Evolutionary conservation across 2,888 invertebrate genomes (phyloP).

Genomic region (Sesia bembeciformis): DNA sequence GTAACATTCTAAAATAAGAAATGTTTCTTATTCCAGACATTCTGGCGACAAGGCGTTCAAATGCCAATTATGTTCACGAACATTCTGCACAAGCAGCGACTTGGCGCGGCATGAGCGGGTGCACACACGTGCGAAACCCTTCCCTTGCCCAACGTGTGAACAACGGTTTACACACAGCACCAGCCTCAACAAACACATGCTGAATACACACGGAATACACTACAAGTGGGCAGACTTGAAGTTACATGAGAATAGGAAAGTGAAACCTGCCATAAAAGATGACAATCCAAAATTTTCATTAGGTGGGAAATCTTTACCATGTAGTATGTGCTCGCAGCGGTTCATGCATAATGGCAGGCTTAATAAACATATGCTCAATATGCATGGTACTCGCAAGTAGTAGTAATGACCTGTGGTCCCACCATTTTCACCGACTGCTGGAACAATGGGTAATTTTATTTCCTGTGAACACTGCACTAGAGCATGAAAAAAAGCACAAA

Average conservation of each 20-base stretch:
- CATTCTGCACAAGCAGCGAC: constrained; percentile 51
- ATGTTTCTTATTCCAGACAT: constrained; percentile 37
- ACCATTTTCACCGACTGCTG: too few relatives aligned
- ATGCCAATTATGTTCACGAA: constrained; percentile 43
- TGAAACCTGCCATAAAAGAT: constrained; percentile 13
- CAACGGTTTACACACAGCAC: constrained; percentile 57
- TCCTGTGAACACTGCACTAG: too few relatives aligned
- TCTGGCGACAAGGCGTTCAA: constrained; percentile 50
- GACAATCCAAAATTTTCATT: constrained; percentile 1
- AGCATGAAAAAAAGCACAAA: too few relatives aligned
- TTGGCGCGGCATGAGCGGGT: constrained; percentile 48
- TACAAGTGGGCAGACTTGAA: constrained; percentile 53
- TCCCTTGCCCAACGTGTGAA: constrained; percentile 47
- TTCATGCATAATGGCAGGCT: constrained; percentile 59
- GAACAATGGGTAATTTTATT: too few relatives aligned
- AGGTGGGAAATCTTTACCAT: constrained; percentile 51
- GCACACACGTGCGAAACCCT: constrained; percentile 59
- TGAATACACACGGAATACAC: constrained; percentile 45
- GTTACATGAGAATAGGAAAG: constrained; percentile 16
- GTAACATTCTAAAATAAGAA: too few relatives aligned
- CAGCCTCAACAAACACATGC: constrained; percentile 64
- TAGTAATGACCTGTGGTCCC: constrained; percentile 19
- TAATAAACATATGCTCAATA: constrained; percentile 59
- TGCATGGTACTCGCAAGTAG: constrained; percentile 52
- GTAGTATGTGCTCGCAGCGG: constrained; percentile 48